These are phyloP conservation scores for Sebastolobus altivelis DNA, from an alignment of 2,797 vertebrate species.

Conservation along the genomic window DNA sequence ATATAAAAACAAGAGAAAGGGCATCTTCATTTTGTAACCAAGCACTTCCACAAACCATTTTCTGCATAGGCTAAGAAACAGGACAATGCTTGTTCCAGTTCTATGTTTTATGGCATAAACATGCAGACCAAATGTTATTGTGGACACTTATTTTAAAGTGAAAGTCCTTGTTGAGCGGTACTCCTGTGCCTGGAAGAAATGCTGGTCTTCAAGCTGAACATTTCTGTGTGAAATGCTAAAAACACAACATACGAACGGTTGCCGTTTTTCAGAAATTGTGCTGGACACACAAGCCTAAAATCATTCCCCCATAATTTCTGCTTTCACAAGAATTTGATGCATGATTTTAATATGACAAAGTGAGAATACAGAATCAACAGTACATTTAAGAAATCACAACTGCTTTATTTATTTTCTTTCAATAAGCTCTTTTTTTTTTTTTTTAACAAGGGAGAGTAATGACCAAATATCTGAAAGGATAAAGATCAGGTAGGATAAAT, in stretches of 20 bases:
- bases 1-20: background rate
- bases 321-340: conserved; percentile 26
- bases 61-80: background rate
- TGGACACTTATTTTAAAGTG: background rate
- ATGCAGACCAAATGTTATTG: background rate
- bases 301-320: conserved; percentile 24
- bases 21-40: background rate
- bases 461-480: conserved; percentile 96
- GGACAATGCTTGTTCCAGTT: background rate
- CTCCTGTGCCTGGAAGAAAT: background rate
- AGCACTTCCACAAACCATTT: background rate
- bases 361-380: conserved; percentile 62
- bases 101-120: background rate
- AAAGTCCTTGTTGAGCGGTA: background rate
- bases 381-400: conserved; percentile 85
- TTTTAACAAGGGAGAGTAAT: conserved; percentile 91
- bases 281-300: background rate
- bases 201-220: background rate
- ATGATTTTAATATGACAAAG: conserved; percentile 62
- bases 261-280: background rate
- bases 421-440: conserved; percentile 90
- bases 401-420: conserved; percentile 89
- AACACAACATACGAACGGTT: background rate
- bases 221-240: background rate
- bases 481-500: conserved; percentile 91